Conservation (phyloP, 1,140 invertebrate species). For the Geopemphigus sp. region DNA sequence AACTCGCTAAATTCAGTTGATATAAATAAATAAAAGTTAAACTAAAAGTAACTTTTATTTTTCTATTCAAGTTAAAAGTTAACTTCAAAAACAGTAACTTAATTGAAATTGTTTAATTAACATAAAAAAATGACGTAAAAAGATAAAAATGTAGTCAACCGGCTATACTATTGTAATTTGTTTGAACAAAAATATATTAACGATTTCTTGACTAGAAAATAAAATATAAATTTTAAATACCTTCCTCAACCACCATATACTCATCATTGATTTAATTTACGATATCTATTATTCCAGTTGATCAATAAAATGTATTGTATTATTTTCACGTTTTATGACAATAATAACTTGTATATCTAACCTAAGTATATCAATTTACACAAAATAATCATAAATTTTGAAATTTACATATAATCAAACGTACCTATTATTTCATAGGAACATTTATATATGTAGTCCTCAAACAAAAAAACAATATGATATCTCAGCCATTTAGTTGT, state of each 20-base stretch:
- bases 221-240: not conserved
- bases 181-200: not conserved
- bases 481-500: not conserved
- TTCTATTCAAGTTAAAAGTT: no score
- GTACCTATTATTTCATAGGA: not conserved
- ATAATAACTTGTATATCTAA: not conserved
- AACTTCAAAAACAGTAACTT: no score
- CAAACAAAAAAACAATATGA: not conserved
- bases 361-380: no score
- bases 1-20: no score
- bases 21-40: no score
- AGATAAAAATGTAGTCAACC: not conserved
- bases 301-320: not conserved
- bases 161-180: not conserved
- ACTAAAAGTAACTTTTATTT: no score
- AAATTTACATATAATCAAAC: not conserved
- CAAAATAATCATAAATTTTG: no score
- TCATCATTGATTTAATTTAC: not conserved
- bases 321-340: not conserved
- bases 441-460: no score
- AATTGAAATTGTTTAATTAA: no score
- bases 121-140: no score
- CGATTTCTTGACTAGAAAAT: not conserved
- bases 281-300: not conserved
- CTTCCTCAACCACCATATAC: no score